Evolutionary conservation across 2,113 vertebrate genomes (phyloP).

Genomic region (Oxyura jamaicensis): DNA sequence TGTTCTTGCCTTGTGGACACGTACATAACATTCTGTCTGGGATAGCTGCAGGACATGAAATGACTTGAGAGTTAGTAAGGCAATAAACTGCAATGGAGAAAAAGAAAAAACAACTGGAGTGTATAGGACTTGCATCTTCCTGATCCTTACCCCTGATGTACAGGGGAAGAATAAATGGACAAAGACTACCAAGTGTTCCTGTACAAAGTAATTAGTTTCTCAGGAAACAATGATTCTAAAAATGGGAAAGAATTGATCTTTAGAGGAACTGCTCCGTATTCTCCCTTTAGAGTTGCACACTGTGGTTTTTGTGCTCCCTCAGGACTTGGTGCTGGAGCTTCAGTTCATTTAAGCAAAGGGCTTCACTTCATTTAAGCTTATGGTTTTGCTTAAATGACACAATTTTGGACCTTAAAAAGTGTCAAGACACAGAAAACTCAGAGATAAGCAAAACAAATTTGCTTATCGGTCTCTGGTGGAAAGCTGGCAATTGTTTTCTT

Average conservation of each 20-base stretch:
- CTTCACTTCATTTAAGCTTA: neutral
- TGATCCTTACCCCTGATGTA: neutral
- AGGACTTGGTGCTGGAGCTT: neutral
- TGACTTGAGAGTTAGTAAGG: neutral
- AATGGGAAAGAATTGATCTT: neutral
- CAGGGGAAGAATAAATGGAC: neutral
- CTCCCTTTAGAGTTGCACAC: neutral
- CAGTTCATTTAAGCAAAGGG: neutral
- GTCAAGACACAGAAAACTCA: neutral
- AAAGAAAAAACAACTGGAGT: neutral
- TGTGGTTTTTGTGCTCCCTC: neutral
- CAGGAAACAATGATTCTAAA: neutral
- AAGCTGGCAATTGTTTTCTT: conserved; percentile 9
- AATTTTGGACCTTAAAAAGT: neutral
- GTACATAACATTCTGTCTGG: neutral
- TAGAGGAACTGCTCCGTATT: neutral
- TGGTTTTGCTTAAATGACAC: neutral
- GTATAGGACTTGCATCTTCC: neutral
- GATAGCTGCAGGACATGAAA: conserved; percentile 6
- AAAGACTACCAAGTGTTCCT: neutral
- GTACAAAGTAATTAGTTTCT: neutral
- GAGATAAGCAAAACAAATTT: conserved; percentile 6
- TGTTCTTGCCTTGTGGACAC: neutral
- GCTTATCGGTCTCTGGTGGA: neutral
- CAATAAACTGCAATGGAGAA: neutral